phyloP scores from a whole-genome alignment of 2,797 vertebrate genomes.

The Graptemys geographica region DNA sequence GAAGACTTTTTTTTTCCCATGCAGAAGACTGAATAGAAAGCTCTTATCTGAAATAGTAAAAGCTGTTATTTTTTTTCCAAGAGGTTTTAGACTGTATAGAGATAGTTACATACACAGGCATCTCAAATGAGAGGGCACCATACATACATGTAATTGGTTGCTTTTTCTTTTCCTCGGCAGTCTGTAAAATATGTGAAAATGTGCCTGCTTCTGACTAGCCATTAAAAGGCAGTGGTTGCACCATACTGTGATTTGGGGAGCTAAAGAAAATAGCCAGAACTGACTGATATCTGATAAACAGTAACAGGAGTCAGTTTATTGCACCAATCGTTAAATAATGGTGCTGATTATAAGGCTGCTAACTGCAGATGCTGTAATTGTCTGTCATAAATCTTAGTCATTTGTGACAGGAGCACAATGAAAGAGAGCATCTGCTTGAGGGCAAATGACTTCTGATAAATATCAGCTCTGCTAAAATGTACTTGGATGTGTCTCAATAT shows the following conservation, averaged over 20 bases:
- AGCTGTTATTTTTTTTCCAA: conserved; percentile 61
- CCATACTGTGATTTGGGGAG: conserved; percentile 90
- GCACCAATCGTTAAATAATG: conserved; percentile 94
- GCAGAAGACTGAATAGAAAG: conserved; percentile 75
- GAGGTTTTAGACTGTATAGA: conserved; percentile 79
- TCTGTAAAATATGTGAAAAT: conserved; percentile 84
- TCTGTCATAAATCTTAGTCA: conserved; percentile 94
- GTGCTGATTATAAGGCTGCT: conserved; percentile 97
- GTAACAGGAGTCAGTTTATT: conserved; percentile 94
- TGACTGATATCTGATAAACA: conserved; percentile 93
- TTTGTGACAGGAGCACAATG: conserved; percentile 92
- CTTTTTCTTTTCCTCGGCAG: conserved; percentile 86
- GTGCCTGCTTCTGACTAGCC: conserved; percentile 86
- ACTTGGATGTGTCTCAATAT: conserved; percentile 93
- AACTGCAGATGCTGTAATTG: conserved; percentile 93
- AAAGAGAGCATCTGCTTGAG: conserved; percentile 90
- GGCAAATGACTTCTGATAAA: conserved; percentile 96
- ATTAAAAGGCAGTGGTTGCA: conserved; percentile 89
- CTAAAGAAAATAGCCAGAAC: conserved; percentile 90
- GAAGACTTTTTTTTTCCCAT: conserved; percentile 69
- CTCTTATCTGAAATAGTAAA: conserved; percentile 78
- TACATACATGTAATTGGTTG: conserved; percentile 89
- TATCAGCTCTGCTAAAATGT: conserved; percentile 90
- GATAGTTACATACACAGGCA: conserved; percentile 79
- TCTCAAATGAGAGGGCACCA: conserved; percentile 85